phyloP scores from a whole-genome alignment of 2,113 vertebrate species.

The Ailuropoda melanoleuca region DNA sequence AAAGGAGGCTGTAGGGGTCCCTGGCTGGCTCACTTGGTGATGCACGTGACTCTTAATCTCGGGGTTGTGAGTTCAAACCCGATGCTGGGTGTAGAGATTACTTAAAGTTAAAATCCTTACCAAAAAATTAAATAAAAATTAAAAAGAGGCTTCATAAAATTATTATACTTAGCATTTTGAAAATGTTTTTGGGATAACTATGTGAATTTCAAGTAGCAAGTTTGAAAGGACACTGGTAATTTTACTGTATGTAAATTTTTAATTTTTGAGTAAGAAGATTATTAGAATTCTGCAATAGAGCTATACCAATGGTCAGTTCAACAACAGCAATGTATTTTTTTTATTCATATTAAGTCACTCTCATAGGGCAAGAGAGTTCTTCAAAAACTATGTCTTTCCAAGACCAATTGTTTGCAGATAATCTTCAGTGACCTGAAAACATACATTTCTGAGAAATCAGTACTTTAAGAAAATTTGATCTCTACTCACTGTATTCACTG shows the following conservation, averaged over 20 bases:
- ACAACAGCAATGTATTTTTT: neutral
- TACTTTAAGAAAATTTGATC: neutral
- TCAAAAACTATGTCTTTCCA: neutral
- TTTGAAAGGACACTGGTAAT: neutral
- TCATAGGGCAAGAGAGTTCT: neutral
- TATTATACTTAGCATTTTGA: neutral
- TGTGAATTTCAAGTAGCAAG: neutral
- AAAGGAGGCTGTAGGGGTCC: neutral
- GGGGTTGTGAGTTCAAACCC: neutral
- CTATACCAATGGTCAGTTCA: neutral
- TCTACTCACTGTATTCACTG: neutral
- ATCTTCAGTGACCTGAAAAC: neutral
- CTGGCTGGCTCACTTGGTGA: neutral
- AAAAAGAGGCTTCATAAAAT: neutral
- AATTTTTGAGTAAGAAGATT: neutral
- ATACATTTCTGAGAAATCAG: conserved; percentile 16
- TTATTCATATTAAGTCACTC: neutral
- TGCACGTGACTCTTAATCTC: neutral
- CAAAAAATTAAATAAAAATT: neutral
- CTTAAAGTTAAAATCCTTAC: neutral
- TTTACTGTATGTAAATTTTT: neutral
- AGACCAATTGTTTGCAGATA: neutral
- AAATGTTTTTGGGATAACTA: neutral
- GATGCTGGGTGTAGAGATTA: neutral
- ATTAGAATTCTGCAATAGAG: neutral